phyloP scores from a whole-genome alignment of 2,797 vertebrate species.

The Gastrophryne carolinensis region DNA sequence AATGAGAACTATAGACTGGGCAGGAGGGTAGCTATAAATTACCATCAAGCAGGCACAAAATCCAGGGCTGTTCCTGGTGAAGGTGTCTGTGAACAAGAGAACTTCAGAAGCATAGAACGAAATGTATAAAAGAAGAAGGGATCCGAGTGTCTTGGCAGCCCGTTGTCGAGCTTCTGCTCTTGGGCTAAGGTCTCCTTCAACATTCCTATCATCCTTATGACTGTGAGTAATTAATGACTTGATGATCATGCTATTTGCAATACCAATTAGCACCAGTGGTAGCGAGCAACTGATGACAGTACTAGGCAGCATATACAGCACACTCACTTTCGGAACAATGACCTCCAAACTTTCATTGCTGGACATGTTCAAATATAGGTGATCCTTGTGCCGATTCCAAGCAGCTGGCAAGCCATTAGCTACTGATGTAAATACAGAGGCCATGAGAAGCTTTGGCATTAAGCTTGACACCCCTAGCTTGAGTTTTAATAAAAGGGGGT shows the following conservation, averaged over 20 bases:
- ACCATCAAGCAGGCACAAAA: constrained; percentile 41
- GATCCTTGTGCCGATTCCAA: constrained; percentile 25
- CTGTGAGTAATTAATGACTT: constrained; percentile 6
- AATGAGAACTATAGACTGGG: constrained; percentile 37
- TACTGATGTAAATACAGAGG: constrained; percentile 29
- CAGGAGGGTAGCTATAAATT: constrained; percentile 38
- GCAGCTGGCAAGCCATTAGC: constrained; percentile 33
- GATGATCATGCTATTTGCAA: constrained; percentile 33
- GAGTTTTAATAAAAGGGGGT: constrained; percentile 9
- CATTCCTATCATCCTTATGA: constrained; percentile 3
- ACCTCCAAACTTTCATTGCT: constrained; percentile 10
- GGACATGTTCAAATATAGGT: background rate
- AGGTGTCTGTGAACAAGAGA: constrained; percentile 22
- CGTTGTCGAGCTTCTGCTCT: constrained; percentile 14
- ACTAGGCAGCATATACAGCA: constrained; percentile 20
- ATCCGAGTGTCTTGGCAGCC: constrained; percentile 27
- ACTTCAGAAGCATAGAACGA: constrained; percentile 33
- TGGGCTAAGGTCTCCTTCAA: background rate
- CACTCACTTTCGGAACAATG: constrained; percentile 7
- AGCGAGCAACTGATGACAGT: constrained; percentile 29
- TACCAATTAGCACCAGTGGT: constrained; percentile 24
- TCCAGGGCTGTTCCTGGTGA: constrained; percentile 27
- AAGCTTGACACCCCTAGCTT: constrained; percentile 24
- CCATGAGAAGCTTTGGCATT: constrained; percentile 12
- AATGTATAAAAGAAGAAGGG: constrained; percentile 24